Evolutionary conservation across 2,888 invertebrate species (phyloP).

Genomic region (Mimas tiliae): DNA sequence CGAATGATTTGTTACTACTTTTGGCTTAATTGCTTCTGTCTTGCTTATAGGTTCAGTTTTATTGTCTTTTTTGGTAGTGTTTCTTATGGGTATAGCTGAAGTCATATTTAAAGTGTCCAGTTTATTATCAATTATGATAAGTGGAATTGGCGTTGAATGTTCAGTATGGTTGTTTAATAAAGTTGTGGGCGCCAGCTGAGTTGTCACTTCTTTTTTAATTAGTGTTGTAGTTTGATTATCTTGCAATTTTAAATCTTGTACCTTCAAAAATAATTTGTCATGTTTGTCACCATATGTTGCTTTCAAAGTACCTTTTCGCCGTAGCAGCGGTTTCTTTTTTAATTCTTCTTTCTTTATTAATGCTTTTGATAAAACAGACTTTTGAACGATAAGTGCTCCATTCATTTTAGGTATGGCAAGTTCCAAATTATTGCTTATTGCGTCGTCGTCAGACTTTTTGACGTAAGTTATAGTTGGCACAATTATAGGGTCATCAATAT

Average conservation of each 20-base stretch:
- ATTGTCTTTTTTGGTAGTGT: slow-evolving; percentile 27
- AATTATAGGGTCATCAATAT: slow-evolving; percentile 60
- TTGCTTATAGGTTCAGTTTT: slow-evolving; percentile 19
- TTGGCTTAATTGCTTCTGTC: background rate
- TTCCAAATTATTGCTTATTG: slow-evolving; percentile 63
- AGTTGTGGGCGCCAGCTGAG: background rate
- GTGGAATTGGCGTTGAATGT: background rate
- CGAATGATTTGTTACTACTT: slow-evolving; percentile 22
- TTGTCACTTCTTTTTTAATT: background rate
- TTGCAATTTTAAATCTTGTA: slow-evolving; percentile 36
- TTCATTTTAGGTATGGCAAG: slow-evolving; percentile 55
- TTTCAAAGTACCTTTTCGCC: slow-evolving; percentile 79
- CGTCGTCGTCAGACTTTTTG: slow-evolving; percentile 47
- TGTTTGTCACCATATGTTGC: slow-evolving; percentile 81
- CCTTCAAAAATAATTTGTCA: slow-evolving; percentile 64
- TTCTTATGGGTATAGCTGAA: background rate
- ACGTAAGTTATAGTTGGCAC: slow-evolving; percentile 60
- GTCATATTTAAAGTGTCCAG: background rate
- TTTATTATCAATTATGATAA: background rate
- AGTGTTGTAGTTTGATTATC: background rate
- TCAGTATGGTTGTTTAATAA: background rate
- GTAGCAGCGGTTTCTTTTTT: slow-evolving; percentile 69
- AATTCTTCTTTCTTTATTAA: slow-evolving; percentile 61
- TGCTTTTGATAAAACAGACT: slow-evolving; percentile 51
- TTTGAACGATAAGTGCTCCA: slow-evolving; percentile 69